Percentiles rank a stretch among this genome's conserved stretches.
Conservation (phyloP, 2,113 vertebrate species). For the Phoxinus phoxinus region DNA sequence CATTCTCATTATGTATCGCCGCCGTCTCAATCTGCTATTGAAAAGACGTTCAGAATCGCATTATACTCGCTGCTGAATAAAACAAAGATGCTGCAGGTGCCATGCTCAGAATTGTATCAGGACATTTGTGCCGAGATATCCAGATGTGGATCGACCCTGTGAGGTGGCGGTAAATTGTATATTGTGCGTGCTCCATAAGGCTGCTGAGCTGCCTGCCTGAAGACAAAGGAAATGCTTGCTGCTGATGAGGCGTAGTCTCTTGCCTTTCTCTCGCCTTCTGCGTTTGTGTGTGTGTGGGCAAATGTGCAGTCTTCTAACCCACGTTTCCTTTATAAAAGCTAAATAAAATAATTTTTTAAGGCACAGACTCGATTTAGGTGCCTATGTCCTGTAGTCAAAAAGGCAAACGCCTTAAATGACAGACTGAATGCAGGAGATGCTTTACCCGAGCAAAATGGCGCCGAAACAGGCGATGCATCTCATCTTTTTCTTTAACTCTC, state of each 20-base stretch:
- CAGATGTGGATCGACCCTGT: constrained; percentile 21
- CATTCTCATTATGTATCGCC: not conserved
- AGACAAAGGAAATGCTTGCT: constrained; percentile 63
- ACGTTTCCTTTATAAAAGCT: not conserved
- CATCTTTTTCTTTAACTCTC: constrained; percentile 19
- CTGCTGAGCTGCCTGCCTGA: constrained; percentile 56
- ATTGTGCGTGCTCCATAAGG: constrained; percentile 45
- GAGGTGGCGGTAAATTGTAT: not conserved
- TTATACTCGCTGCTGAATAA: not conserved
- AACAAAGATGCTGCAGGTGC: constrained; percentile 23
- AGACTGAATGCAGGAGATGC: not conserved
- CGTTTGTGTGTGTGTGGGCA: constrained; percentile 19
- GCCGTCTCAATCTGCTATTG: not conserved
- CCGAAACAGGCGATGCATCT: not conserved
- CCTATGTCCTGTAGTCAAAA: not conserved
- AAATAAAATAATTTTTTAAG: not conserved
- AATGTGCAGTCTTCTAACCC: constrained; percentile 27
- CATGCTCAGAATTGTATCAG: not conserved
- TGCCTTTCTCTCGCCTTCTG: constrained; percentile 41
- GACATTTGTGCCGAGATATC: not conserved
- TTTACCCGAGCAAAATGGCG: constrained; percentile 8
- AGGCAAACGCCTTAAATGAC: not conserved
- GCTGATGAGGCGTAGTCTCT: constrained; percentile 61
- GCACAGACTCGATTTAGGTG: not conserved
- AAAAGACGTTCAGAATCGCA: not conserved